Evolutionary conservation across 2,888 invertebrate species (phyloP).

Genomic region (Drosophila nr. perissopoda): DNA sequence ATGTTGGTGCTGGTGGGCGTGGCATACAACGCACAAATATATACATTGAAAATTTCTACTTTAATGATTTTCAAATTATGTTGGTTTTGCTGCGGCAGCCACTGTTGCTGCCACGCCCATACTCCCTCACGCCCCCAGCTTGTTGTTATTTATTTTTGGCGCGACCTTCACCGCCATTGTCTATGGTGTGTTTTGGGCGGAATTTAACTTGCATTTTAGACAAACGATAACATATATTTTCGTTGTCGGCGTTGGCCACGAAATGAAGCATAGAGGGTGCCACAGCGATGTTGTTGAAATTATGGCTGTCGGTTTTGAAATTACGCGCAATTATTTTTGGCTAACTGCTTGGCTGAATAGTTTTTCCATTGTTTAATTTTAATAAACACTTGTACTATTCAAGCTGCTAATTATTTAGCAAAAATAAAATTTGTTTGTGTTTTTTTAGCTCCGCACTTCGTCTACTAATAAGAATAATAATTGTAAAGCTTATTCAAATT

Average conservation of each 20-base stretch:
- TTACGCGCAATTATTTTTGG: conserved; percentile 16
- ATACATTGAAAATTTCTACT: conserved; percentile 66
- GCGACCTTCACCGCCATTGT: conserved; percentile 60
- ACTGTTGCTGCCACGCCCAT: conserved; percentile 20
- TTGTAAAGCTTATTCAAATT: background rate
- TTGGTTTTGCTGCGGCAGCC: conserved; percentile 54
- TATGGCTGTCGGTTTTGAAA: conserved; percentile 19
- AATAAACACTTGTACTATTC: background rate
- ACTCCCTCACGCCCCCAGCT: conserved; percentile 22
- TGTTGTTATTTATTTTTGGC: conserved; percentile 43
- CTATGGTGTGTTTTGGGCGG: conserved; percentile 20
- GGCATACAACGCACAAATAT: conserved; percentile 39
- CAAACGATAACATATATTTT: conserved; percentile 30
- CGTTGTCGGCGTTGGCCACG: conserved; percentile 27
- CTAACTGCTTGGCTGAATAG: conserved; percentile 1
- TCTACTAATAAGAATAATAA: background rate
- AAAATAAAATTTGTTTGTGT: background rate
- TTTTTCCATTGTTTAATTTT: background rate
- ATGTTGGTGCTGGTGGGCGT: conserved; percentile 33
- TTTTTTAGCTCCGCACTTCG: background rate
- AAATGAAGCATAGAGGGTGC: conserved; percentile 22
- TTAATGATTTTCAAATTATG: conserved; percentile 81
- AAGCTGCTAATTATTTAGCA: background rate
- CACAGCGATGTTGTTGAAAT: conserved; percentile 13
- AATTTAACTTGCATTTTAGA: conserved; percentile 22